phyloP scores from a whole-genome alignment of 2,888 invertebrate species.

The Hartigia nigra region DNA sequence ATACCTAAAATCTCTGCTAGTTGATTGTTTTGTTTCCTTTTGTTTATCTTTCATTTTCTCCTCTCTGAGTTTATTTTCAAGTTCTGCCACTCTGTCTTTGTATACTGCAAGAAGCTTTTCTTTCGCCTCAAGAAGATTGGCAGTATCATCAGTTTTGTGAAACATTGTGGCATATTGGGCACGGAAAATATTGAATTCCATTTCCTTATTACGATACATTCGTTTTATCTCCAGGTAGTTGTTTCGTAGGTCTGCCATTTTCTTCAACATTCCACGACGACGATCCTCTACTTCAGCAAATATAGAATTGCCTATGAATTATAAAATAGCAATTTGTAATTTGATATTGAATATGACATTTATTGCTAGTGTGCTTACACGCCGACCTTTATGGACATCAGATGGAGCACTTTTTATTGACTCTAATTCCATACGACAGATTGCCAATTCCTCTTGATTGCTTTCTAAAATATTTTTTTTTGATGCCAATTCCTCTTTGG shows the following conservation, averaged over 20 bases:
- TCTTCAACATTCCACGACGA: conserved; percentile 38
- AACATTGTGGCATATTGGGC: conserved; percentile 40
- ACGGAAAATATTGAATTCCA: conserved; percentile 45
- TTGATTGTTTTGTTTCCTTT: conserved; percentile 12
- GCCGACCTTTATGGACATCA: conserved; percentile 43
- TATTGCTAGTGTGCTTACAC: background rate
- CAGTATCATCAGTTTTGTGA: conserved; percentile 40
- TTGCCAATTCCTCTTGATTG: conserved; percentile 40
- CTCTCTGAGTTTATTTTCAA: conserved; percentile 45
- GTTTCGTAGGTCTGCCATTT: conserved; percentile 43
- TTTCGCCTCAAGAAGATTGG: conserved; percentile 37
- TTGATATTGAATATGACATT: background rate
- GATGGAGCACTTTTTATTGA: conserved; percentile 36
- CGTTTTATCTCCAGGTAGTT: conserved; percentile 45
- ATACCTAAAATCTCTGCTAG: conserved; percentile 29
- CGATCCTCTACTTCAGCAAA: conserved; percentile 60
- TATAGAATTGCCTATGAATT: conserved; percentile 50
- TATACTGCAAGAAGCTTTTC: conserved; percentile 43
- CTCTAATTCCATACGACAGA: conserved; percentile 42
- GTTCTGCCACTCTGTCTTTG: conserved; percentile 44
- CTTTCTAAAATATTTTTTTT: conserved; percentile 40
- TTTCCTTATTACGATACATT: conserved; percentile 35
- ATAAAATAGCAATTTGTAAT: background rate
- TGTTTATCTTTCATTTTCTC: conserved; percentile 36
- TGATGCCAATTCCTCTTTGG: conserved; percentile 36